Base-by-base conservation (phyloP, 2,888 invertebrate genomes). In the Drosophila nigricruria region DNA sequence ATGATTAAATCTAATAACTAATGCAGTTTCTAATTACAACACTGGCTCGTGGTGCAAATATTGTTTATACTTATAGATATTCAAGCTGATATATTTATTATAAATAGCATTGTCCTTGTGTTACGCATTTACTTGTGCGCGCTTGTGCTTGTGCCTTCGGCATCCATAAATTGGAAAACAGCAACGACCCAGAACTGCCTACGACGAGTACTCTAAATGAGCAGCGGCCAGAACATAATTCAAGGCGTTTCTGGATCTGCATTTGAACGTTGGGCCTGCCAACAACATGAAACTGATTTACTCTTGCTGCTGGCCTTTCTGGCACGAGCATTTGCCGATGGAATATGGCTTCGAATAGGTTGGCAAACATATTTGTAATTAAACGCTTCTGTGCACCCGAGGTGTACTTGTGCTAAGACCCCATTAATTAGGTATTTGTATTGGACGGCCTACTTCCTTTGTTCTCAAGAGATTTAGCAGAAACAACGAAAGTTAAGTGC, bases 351-450 rank as follows among this genome's bases (percentile, higher is more conserved):
- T 69, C 61, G 57, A 60, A 72, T 67, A 77, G 70, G 53, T 65
- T 68, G 75, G 59, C 83, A 64, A 73, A 73, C 69, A 69, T 73
- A 77, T 56, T 75, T 70, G 82, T 72, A 85, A 82, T 82, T 82
- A 82, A 85, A 80, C 70, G 82, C 58, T 61, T 59, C 40, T 64
- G 62, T 54, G 67, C 77, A 70, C 64, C 85, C 52, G 47, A 70
- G 64, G 85, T 76, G 71, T 72, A 73, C 64, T 73, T 78, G 75
- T 78, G 49, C 52, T 57, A 52, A 67, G 53, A 43, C 40, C 61
- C 68, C 62, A 82, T 80, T 71, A 85, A 85, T 75, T 75, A 57
- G 50, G 54, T 65, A 60, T 62, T 65, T 54, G 57, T 60, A 56
- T 56, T 56, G 54, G n/a, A 52, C 40, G 38, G 57, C 23, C 38